Conservation (phyloP, 1,140 invertebrate species). For the Tetramorium parvispinum region DNA sequence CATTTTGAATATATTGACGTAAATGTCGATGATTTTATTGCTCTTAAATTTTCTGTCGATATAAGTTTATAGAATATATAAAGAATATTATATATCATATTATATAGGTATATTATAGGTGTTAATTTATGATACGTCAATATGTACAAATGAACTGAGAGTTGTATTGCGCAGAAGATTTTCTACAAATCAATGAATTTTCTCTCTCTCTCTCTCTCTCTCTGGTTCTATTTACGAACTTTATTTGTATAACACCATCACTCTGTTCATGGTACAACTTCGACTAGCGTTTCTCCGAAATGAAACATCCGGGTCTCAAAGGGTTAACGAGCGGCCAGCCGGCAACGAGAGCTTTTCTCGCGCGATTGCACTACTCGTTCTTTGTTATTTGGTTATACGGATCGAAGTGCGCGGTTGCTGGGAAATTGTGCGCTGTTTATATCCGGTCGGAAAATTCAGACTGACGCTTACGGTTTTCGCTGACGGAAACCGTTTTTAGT, state of each 20-base stretch:
- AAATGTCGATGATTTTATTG: not conserved
- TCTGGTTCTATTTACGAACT: conserved; percentile 1
- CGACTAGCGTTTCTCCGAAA: conserved; percentile 7
- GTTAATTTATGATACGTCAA: not conserved
- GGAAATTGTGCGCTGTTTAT: conserved; percentile 19
- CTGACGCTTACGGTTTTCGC: not conserved
- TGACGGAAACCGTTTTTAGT: not conserved
- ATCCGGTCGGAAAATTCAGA: not conserved
- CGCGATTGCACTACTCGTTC: conserved; percentile 28
- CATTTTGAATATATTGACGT: not conserved
- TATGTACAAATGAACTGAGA: not conserved
- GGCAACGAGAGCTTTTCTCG: conserved; percentile 32
- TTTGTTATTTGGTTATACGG: conserved; percentile 32
- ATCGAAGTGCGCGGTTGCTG: not conserved
- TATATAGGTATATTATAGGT: not conserved
- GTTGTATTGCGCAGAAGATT: not conserved
- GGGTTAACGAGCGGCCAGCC: conserved; percentile 58
- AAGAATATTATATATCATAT: not conserved
- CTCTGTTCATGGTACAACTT: not conserved
- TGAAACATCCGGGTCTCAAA: conserved; percentile 33
- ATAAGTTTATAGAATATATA: not conserved
- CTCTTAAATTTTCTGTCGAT: not conserved
- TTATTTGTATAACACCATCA: conserved; percentile 20
- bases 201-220: conserved; percentile 3
- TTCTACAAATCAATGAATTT: not conserved